Base-by-base conservation (phyloP, 2,888 invertebrate genomes). In the Lamellibrachia columna region DNA sequence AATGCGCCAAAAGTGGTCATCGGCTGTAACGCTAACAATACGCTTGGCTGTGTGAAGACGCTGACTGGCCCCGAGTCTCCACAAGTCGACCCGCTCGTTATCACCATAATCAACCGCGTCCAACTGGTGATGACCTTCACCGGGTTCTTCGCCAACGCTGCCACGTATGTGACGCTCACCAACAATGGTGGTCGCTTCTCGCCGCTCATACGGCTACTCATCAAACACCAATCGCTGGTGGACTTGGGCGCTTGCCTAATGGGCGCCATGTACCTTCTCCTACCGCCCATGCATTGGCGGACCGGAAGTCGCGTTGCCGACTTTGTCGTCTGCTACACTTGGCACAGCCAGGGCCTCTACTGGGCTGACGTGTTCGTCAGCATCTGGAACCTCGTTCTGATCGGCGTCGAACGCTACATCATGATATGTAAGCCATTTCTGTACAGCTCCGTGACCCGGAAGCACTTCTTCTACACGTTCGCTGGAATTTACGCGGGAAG, bases 331-430 rank as follows among this genome's bases (percentile, higher is more conserved):
- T 92, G 92, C 53, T 91, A 92, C 52, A n/a, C 91, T 3, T 92
- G 92, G 92, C 92, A 92, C 58, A 91, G 92, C 11, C 92, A 92
- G 91, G 28, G 52, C n/a, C 60, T 91, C 91, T 92, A 92, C 92
- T 92, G 92, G 92, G 40, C 52, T 22, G 52, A 75, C 75, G 90
- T 91, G 28, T 58, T 92, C 53, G 55, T n/a, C 15, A 91, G 91
- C 52, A 58, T 92, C n/a, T 92, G 92, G 92, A 92, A 92, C 92
- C 91, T 92, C 11, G 92, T 92, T 9, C 60, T 92, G 75, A 75
- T 92, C 15, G 92, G 58, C 53, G 90, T 58, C n/a, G 92, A 92
- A 52, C 90, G 92, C 11, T 91, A 91, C n/a, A 28, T 92, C 52
- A 75, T 75, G 22, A 91, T 92, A n/a, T 90, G 90, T 52, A 52